These are phyloP conservation scores for Danio tinwini DNA, from an alignment of 2,797 vertebrate genomes.

Conservation along the genomic window DNA sequence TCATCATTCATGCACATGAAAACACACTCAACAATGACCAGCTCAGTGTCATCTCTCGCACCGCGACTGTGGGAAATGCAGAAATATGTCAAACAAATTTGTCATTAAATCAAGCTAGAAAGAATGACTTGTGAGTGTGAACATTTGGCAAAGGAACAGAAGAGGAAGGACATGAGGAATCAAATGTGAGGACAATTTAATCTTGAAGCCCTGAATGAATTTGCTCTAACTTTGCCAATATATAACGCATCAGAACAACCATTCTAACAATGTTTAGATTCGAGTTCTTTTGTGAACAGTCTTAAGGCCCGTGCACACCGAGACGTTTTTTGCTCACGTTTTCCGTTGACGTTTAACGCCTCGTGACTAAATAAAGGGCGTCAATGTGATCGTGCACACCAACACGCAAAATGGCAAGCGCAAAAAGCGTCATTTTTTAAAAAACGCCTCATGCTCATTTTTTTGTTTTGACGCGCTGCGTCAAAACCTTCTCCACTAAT, in stretches of 20 bases:
- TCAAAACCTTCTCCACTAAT: no score
- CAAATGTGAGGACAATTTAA: background rate
- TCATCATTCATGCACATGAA: background rate
- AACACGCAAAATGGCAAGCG: no score
- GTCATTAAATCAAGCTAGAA: background rate
- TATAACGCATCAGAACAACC: background rate
- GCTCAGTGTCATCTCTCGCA: no score
- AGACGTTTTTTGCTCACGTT: no score
- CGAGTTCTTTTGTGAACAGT: background rate
- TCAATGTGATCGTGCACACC: no score
- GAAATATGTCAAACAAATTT: background rate
- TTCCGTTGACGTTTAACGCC: no score
- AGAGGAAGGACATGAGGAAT: background rate
- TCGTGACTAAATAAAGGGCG: no score
- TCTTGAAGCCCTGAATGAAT: background rate
- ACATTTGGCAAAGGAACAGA: background rate
- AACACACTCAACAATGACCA: background rate
- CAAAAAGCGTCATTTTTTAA: no score
- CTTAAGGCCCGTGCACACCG: no score
- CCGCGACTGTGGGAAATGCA: background rate
- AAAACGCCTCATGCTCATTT: no score
- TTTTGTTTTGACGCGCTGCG: no score
- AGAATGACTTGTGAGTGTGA: background rate
- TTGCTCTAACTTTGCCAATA: background rate
- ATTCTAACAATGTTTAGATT: background rate